Base-by-base conservation (phyloP, 2,888 invertebrate genomes). In the Balanococcus diminutus region DNA sequence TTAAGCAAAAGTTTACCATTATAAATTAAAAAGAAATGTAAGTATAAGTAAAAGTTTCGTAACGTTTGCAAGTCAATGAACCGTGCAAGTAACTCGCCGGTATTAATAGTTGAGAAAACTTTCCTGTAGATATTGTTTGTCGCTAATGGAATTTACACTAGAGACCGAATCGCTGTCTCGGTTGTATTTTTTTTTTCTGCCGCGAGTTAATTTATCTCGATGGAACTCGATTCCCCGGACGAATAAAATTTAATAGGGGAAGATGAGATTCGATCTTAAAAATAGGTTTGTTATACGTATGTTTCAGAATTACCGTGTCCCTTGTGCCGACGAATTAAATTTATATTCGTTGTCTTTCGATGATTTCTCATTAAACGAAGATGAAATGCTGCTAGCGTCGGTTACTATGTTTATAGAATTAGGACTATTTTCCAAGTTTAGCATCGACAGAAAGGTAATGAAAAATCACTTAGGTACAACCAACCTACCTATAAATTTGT, bases 321-420 rank as follows among this genome's bases (percentile, higher is more conserved):
- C 91, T 1, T 89, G 89, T 84, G 90, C 90, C 0, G 89, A 89
- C 81, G 89, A 90, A 56, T 89, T 90, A 88, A 89, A 90, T 82
- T 88, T 91, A n/a, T 89, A 90, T 87, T 89, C 90, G 6, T 88
- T 91, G 81, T 88, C 89, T 9, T 92, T 92, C 88, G 91, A 92
- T 88, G 92, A 92, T 88, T 92, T 91, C 88, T 90, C 90, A 4
- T 88, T 92, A 81, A 89, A 89, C 79, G 89, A 89, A 19, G 91
- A 91, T 87, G 90, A 91, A 88, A 92, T 91, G 91, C 88, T 91
- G 39, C 87, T 91, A 67, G 91, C 91, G 1, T 89, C 91, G 2
- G 89, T 91, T n/a, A 88, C 90, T 79, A 91, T 92, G 89, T 92
- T 92, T 88, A 88, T 90, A 16, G 91, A 92, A 87, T 89, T 91